Percentiles rank a stretch among this genome's conserved stretches.
Evolutionary conservation across 2,888 invertebrate genomes (phyloP).

Genomic region (Pimpla rufipes): DNA sequence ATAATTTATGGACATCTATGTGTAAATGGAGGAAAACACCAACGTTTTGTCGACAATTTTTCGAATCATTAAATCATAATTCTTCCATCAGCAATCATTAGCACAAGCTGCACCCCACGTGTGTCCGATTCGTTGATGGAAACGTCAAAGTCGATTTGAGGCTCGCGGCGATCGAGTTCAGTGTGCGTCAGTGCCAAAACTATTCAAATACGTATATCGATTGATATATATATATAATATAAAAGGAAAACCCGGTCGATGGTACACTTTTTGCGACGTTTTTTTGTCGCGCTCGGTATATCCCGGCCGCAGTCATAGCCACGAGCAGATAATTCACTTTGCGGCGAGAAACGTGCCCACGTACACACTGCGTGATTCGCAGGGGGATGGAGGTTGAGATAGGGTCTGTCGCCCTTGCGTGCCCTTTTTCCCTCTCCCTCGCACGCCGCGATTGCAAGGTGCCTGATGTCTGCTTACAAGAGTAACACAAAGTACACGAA

Average conservation of each 20-base stretch:
- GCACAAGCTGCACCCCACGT: not conserved
- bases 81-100: not conserved
- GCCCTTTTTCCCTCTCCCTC: slow-evolving; percentile 38
- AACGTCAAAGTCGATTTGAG: slow-evolving; percentile 27
- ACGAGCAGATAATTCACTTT: slow-evolving; percentile 68
- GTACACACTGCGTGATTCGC: slow-evolving; percentile 65
- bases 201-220: slow-evolving; percentile 7
- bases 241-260: slow-evolving; percentile 12
- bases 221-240: slow-evolving; percentile 15
- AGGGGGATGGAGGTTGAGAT: slow-evolving; percentile 41
- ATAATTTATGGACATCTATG: too few species aligned
- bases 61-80: not conserved
- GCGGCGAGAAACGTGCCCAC: slow-evolving; percentile 65
- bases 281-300: slow-evolving; percentile 13
- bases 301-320: slow-evolving; percentile 55
- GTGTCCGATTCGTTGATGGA: slow-evolving; percentile 24
- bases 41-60: not conserved
- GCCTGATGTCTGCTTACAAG: slow-evolving; percentile 48
- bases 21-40: not conserved
- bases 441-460: slow-evolving; percentile 55
- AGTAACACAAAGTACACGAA: slow-evolving; percentile 49
- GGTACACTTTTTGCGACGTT: slow-evolving; percentile 26
- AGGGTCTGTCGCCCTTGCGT: slow-evolving; percentile 29
- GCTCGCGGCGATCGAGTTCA: not conserved
- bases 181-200: not conserved